Conservation (phyloP, 2,113 vertebrate genomes). For the Thunnus thynnus region DNA sequence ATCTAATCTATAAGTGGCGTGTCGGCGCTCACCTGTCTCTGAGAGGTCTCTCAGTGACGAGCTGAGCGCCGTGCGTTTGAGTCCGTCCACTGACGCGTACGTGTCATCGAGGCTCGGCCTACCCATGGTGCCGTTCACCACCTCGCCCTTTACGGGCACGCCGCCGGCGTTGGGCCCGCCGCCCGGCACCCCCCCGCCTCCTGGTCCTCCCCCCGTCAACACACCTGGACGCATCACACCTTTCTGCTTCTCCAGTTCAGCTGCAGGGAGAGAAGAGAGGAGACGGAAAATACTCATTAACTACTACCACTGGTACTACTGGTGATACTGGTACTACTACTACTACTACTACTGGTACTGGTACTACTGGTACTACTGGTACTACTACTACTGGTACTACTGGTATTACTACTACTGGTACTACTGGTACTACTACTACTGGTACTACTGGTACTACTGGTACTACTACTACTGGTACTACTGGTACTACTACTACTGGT, state of each 20-base stretch:
- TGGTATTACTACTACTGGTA: no score
- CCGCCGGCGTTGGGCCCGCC: conserved; percentile 59
- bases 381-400: no score
- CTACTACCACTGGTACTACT: no score
- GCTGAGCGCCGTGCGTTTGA: conserved; percentile 93
- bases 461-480: no score
- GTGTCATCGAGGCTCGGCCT: conserved; percentile 91
- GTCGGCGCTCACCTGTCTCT: conserved; percentile 87
- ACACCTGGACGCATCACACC: conserved; percentile 90
- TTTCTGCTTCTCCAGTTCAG: conserved; percentile 95
- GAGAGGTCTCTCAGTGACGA: conserved; percentile 94
- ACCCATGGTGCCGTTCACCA: conserved; percentile 90
- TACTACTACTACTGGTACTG: no score
- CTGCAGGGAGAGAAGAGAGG: conserved; percentile 74
- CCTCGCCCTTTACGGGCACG: conserved; percentile 82
- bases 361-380: no score
- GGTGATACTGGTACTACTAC: no score
- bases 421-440: no score
- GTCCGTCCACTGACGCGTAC: conserved; percentile 91
- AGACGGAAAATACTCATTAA: neutral
- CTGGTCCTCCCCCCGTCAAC: conserved; percentile 76
- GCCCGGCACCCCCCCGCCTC: conserved; percentile 62
- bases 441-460: no score
- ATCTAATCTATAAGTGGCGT: neutral
- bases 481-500: no score